Conservation (phyloP, 2,113 vertebrate genomes). For the Rostratula benghalensis region DNA sequence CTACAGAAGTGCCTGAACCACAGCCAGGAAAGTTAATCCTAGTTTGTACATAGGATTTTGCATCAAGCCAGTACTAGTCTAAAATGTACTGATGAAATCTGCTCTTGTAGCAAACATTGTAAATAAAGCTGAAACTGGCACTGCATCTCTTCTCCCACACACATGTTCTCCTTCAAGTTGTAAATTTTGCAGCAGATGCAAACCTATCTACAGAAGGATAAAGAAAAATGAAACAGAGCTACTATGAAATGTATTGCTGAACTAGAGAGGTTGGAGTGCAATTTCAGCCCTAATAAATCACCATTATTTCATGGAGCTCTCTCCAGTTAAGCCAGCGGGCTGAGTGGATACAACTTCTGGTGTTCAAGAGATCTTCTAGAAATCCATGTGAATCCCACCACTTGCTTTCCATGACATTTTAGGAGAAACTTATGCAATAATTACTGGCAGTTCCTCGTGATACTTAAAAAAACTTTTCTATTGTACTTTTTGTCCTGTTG, state of each 20-base stretch:
- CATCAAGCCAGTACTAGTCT: not conserved
- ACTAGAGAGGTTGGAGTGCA: not conserved
- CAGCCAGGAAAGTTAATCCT: not conserved
- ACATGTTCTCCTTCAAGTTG: not conserved
- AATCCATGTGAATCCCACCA: not conserved
- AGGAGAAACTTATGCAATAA: not conserved
- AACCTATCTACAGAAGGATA: not conserved
- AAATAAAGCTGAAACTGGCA: conserved; percentile 35
- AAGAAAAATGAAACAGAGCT: not conserved
- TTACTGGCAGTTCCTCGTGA: not conserved
- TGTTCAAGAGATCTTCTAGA: not conserved
- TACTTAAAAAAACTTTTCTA: not conserved
- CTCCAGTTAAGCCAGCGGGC: not conserved
- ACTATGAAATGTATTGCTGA: not conserved
- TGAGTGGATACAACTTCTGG: not conserved
- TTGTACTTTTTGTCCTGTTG: not conserved
- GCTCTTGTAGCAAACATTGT: not conserved
- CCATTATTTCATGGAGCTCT: not conserved
- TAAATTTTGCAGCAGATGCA: not conserved
- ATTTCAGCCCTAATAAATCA: not conserved
- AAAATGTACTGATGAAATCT: not conserved
- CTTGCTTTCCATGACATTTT: not conserved
- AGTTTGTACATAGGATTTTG: not conserved
- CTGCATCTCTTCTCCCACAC: not conserved
- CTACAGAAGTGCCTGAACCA: not conserved